phyloP scores from a whole-genome alignment of 2,113 vertebrate genomes.

The Bungarus multicinctus region DNA sequence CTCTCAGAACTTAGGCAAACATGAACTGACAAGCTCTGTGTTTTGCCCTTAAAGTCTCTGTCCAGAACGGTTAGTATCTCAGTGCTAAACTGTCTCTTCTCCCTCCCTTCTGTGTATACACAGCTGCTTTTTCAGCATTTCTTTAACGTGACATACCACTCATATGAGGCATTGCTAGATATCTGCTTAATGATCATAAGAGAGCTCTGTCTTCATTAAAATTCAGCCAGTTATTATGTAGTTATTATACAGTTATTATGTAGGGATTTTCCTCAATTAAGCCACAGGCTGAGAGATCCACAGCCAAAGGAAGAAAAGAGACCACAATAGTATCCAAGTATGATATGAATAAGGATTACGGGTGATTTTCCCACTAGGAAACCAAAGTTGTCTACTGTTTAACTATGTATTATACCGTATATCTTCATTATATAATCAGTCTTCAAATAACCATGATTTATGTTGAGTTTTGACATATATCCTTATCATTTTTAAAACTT shows the following conservation, averaged over 20 bases:
- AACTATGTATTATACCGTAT: background rate
- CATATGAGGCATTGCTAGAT: background rate
- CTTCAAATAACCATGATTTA: background rate
- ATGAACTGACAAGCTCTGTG: constrained; percentile 66
- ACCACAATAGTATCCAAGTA: constrained; percentile 13
- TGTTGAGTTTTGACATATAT: constrained; percentile 8
- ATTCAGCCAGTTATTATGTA: constrained; percentile 23
- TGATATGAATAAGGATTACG: constrained; percentile 13
- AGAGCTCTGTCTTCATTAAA: constrained; percentile 17
- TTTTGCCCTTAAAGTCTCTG: constrained; percentile 70
- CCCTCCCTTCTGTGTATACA: constrained; percentile 16
- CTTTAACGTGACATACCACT: background rate
- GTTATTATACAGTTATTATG: constrained; percentile 25
- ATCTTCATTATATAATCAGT: constrained; percentile 6
- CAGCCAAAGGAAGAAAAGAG: constrained; percentile 8
- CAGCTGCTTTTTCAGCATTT: constrained; percentile 11
- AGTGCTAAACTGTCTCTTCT: constrained; percentile 7
- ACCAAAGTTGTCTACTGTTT: background rate
- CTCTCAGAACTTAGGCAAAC: constrained; percentile 58
- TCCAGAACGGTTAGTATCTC: constrained; percentile 52
- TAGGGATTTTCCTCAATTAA: constrained; percentile 1
- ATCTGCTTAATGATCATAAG: background rate
- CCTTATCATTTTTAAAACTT: constrained; percentile 22
- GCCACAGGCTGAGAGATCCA: constrained; percentile 18
- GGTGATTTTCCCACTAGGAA: background rate